These are phyloP conservation scores for Syngnathus floridae DNA, from an alignment of 2,113 vertebrate genomes.

Conservation along the genomic window DNA sequence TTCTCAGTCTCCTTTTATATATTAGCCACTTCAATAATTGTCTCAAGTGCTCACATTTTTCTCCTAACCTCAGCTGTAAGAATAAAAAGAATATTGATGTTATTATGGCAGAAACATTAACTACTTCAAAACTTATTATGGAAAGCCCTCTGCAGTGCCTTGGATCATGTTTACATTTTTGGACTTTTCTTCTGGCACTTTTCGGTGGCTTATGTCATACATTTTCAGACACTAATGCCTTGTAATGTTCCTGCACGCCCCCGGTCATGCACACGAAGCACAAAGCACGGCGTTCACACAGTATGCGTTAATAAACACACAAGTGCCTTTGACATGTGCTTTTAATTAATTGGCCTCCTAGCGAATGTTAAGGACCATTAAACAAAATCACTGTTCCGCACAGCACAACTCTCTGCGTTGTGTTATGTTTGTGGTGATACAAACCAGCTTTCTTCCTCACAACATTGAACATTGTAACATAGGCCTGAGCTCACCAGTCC, in stretches of 20 bases:
- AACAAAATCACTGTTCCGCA: slow-evolving; percentile 40
- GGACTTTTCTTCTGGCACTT: slow-evolving; percentile 10
- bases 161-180: not conserved
- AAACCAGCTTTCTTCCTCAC: slow-evolving; percentile 55
- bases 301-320: slow-evolving; percentile 55
- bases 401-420: slow-evolving; percentile 28
- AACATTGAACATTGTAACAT: slow-evolving; percentile 44
- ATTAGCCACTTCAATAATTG: slow-evolving; percentile 8
- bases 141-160: slow-evolving; percentile 3
- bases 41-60: slow-evolving; percentile 7
- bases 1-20: slow-evolving; percentile 9
- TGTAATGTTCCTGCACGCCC: slow-evolving; percentile 29
- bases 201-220: slow-evolving; percentile 8
- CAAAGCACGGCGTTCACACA: slow-evolving; percentile 27
- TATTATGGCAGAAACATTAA: slow-evolving; percentile 16
- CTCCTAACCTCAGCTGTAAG: slow-evolving; percentile 6
- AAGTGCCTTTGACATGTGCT: slow-evolving; percentile 50
- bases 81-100: slow-evolving; percentile 15
- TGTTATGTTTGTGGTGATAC: slow-evolving; percentile 41
- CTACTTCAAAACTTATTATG: slow-evolving; percentile 24
- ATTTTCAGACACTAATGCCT: slow-evolving; percentile 39
- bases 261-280: slow-evolving; percentile 14
- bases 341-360: slow-evolving; percentile 57
- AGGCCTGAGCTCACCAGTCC: slow-evolving; percentile 48
- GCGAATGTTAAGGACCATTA: slow-evolving; percentile 58